Conservation (phyloP, 2,797 vertebrate genomes). For the Chiloscyllium punctatum region DNA sequence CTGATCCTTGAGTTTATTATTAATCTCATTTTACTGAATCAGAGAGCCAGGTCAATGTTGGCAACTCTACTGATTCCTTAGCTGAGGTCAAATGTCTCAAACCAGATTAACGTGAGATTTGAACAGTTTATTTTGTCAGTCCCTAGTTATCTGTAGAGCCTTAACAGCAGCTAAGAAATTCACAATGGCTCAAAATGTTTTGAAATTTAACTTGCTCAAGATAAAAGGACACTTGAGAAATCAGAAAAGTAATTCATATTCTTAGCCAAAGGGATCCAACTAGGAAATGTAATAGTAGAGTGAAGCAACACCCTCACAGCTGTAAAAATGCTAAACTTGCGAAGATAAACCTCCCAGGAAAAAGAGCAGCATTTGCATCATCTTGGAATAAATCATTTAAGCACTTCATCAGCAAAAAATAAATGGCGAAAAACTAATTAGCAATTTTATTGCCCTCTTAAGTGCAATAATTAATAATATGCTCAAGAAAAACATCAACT, state of each 20-base stretch:
- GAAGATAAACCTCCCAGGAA: not conserved
- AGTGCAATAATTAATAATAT: not conserved
- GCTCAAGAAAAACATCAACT: not conserved
- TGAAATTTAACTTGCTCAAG: not conserved
- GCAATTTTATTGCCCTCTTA: not conserved
- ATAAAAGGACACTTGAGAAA: not conserved
- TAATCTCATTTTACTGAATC: not conserved
- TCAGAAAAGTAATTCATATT: not conserved
- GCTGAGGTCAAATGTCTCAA: not conserved
- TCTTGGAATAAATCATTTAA: slow-evolving; percentile 7
- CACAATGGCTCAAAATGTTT: not conserved
- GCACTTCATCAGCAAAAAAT: not conserved
- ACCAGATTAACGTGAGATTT: not conserved
- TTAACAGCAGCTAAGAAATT: not conserved
- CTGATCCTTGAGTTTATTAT: not conserved
- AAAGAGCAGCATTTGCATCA: not conserved
- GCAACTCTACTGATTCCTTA: not conserved
- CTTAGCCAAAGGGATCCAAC: not conserved
- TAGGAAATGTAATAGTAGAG: not conserved
- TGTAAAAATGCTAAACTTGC: not conserved
- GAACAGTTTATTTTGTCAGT: not conserved
- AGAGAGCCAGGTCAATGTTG: not conserved
- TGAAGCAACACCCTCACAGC: not conserved
- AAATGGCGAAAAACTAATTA: not conserved
- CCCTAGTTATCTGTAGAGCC: not conserved